Conservation (phyloP, 2,797 vertebrate genomes). For the Hozukius guyotensis region DNA sequence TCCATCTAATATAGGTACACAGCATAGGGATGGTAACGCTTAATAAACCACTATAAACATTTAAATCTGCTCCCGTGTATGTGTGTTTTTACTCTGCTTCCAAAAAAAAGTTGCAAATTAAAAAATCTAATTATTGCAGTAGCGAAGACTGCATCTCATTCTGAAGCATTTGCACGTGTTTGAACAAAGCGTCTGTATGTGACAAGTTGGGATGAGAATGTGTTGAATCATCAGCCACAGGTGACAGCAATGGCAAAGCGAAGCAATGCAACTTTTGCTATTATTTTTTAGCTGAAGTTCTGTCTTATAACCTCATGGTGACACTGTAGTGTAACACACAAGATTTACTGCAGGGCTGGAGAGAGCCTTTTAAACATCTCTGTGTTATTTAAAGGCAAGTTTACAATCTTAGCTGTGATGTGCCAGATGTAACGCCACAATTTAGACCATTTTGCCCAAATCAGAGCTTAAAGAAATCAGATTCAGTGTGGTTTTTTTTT, state of each 20-base stretch:
- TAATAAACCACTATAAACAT: background rate
- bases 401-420: background rate
- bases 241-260: background rate
- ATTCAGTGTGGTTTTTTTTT: background rate
- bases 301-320: conserved; percentile 32
- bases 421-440: background rate
- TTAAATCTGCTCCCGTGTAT: background rate
- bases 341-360: background rate
- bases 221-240: background rate
- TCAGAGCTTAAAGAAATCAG: background rate
- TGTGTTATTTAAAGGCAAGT: background rate
- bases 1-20: background rate
- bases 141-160: too few species aligned
- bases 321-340: conserved; percentile 6
- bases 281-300: conserved; percentile 27
- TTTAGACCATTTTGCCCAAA: background rate
- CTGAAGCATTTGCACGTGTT: too few species aligned
- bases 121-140: too few species aligned
- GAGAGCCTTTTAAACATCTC: background rate
- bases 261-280: background rate
- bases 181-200: too few species aligned
- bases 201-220: too few species aligned
- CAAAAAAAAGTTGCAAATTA: too few species aligned
- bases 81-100: too few species aligned
- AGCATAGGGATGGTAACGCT: too few species aligned